Evolutionary conservation across 2,113 vertebrate species (phyloP), one percentile per base, ranked within the genome.

Genomic region (Stigmatopora nigra): DNA sequence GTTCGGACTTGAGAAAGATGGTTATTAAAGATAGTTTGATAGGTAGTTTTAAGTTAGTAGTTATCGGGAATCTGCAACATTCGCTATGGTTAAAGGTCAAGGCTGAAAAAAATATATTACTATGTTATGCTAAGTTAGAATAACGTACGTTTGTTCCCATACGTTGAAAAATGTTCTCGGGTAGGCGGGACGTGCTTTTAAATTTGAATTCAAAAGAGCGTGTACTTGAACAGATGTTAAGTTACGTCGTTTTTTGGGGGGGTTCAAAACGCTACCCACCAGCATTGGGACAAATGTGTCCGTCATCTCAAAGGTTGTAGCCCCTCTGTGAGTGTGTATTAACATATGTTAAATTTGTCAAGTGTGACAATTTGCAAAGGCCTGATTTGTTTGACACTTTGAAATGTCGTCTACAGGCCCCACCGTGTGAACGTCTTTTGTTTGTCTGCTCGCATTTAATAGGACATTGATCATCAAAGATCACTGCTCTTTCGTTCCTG

Each of bases 311-410:
- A 38, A 59, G 17, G 35, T 59, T 41, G n/a, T 19, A 12, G 59
- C 6, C 19, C 38, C 58, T 76, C 65, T 71, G 67, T 66, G 52
- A 22, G 66, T 60, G 62, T 77, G 74, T 62, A 57, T 72, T 72
- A 71, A 65, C 71, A 80, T 74, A 69, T 77, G 71, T n/a, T 63
- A 73, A 80, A 74, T 45, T 57, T 60, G 49, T 48, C 61, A 61
- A 20, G 72, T 70, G 78, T 75, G 76, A 71, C 71, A 52, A 59
- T 68, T 55, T 75, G 67, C 57, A 53, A 17, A 49, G 67, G 19
- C 58, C 41, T 55, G 65, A 58, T 57, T 76, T 22, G 55, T 73
- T 82, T 78, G 65, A 71, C 75, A 73, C 73, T 68, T 75, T 71
- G 13, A 65, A 48, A 76, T 74, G 64, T 73, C 63, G n/a, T 56